These are phyloP conservation scores for Clupea harengus DNA, from an alignment of 2,113 vertebrate species.

Conservation along the genomic window DNA sequence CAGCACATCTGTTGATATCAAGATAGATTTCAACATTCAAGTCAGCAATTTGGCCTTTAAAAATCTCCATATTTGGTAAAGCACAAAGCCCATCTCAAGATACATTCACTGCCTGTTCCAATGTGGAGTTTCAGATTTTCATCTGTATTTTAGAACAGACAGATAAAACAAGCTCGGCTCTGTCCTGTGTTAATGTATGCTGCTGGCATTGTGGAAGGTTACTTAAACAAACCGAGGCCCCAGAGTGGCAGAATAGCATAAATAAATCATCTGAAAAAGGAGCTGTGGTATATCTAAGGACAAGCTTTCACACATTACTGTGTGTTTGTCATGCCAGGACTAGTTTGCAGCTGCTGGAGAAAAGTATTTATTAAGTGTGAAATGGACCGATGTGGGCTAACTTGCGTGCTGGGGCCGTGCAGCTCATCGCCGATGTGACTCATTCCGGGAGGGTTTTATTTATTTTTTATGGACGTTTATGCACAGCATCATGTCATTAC, in stretches of 20 bases:
- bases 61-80: background rate
- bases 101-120: constrained; percentile 23
- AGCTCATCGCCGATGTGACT: constrained; percentile 59
- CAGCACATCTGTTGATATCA: constrained; percentile 26
- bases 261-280: constrained; percentile 3
- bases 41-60: background rate
- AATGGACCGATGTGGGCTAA: constrained; percentile 50
- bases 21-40: background rate
- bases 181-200: constrained; percentile 14
- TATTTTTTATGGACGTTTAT: constrained; percentile 56
- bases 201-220: constrained; percentile 1
- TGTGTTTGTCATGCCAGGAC: background rate
- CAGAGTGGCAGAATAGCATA: background rate
- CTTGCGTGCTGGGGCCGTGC: constrained; percentile 26
- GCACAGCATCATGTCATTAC: constrained; percentile 48
- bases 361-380: constrained; percentile 68
- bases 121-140: background rate
- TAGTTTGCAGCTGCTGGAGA: constrained; percentile 44
- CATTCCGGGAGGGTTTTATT: constrained; percentile 17
- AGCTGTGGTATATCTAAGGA: background rate
- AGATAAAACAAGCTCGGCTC: background rate
- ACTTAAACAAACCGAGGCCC: background rate
- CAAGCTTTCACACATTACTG: background rate
- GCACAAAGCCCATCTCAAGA: background rate
- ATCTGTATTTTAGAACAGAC: background rate